These are phyloP conservation scores for Listronotus oregonensis DNA, from an alignment of 1,140 invertebrate species.

Conservation along the genomic window DNA sequence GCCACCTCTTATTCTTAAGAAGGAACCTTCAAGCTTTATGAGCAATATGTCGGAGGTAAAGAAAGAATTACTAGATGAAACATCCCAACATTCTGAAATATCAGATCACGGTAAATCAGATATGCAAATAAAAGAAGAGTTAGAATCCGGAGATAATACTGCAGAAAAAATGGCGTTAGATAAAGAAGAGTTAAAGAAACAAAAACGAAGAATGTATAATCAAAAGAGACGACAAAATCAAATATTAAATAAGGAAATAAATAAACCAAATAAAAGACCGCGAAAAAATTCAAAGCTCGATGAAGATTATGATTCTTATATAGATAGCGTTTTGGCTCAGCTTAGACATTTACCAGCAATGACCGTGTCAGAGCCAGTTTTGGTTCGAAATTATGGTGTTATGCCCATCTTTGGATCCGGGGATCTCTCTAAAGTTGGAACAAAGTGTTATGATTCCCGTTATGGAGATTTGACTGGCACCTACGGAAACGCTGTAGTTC, in stretches of 20 bases:
- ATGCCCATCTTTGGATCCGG: slow-evolving; percentile 81
- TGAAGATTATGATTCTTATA: slow-evolving; percentile 90
- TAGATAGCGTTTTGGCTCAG: slow-evolving; percentile 86
- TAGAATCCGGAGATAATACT: slow-evolving; percentile 51
- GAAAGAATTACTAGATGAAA: slow-evolving; percentile 65
- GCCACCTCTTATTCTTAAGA: slow-evolving; percentile 50
- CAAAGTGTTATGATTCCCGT: slow-evolving; percentile 70
- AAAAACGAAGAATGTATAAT: slow-evolving; percentile 81
- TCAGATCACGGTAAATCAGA: slow-evolving; percentile 65
- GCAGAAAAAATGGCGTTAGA: slow-evolving; percentile 46
- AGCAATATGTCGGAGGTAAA: slow-evolving; percentile 59
- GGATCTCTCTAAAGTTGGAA: slow-evolving; percentile 74
- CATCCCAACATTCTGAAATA: slow-evolving; percentile 64
- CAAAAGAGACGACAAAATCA: slow-evolving; percentile 76
- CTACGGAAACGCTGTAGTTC: slow-evolving; percentile 75
- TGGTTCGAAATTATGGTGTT: slow-evolving; percentile 80
- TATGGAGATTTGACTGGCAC: slow-evolving; percentile 77
- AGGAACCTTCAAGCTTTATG: slow-evolving; percentile 39
- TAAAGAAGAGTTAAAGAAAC: slow-evolving; percentile 71
- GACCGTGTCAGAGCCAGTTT: slow-evolving; percentile 83
- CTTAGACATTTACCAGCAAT: slow-evolving; percentile 81
- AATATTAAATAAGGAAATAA: slow-evolving; percentile 54
- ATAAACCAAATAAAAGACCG: slow-evolving; percentile 76
- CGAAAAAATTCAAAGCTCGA: slow-evolving; percentile 83
- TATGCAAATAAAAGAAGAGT: slow-evolving; percentile 63